These are phyloP conservation scores for Slavum lentiscoides DNA, from an alignment of 2,888 invertebrate species.

Conservation along the genomic window DNA sequence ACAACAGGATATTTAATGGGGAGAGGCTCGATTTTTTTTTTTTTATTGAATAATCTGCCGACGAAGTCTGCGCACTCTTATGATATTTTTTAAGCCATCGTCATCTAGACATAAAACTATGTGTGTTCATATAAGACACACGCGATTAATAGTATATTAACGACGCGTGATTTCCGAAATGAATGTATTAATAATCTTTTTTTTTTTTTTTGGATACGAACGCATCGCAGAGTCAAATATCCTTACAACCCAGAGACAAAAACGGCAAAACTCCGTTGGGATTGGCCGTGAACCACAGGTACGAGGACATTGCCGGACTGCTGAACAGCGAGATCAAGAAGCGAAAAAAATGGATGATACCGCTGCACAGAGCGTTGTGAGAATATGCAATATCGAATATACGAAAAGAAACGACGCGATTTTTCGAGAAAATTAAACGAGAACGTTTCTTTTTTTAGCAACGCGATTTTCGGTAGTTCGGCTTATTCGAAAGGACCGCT, in stretches of 20 bases:
- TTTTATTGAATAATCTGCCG: too few species aligned
- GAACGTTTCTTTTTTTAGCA: constrained; percentile 63
- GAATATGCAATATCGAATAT: constrained; percentile 52
- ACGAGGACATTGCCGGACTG: constrained; percentile 80
- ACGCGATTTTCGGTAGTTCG: constrained; percentile 84
- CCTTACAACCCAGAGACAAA: constrained; percentile 83
- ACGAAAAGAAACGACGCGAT: background rate
- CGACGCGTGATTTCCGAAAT: too few species aligned
- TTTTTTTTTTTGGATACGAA: too few species aligned
- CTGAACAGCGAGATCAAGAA: constrained; percentile 78
- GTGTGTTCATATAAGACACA: too few species aligned
- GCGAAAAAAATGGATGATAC: constrained; percentile 84
- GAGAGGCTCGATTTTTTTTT: too few species aligned
- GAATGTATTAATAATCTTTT: too few species aligned
- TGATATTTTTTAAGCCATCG: too few species aligned
- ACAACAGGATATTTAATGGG: too few species aligned
- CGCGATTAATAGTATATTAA: too few species aligned
- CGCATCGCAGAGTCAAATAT: constrained; percentile 73
- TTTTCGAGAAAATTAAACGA: background rate
- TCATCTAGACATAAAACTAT: too few species aligned
- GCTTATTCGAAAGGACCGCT: constrained; percentile 89
- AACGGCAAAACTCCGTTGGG: constrained; percentile 90
- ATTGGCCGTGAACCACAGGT: constrained; percentile 85
- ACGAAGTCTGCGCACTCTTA: too few species aligned
- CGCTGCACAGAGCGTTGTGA: constrained; percentile 80